phyloP scores from a whole-genome alignment of 2,113 vertebrate species.

The Thalassoma bifasciatum region DNA sequence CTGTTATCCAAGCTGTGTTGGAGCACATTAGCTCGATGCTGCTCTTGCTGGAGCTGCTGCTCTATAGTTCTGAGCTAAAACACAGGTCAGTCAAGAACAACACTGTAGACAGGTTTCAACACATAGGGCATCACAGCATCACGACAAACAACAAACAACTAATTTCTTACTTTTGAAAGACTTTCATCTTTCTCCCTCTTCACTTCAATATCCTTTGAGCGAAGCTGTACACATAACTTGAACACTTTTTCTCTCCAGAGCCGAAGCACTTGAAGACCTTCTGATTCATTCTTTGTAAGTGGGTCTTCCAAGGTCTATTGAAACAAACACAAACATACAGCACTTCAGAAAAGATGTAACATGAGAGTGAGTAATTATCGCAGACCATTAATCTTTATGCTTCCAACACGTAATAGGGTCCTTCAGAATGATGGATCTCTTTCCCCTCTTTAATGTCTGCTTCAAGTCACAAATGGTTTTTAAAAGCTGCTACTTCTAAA shows the following conservation, averaged over 20 bases:
- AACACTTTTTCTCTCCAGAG: conserved; percentile 86
- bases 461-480: no score
- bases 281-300: conserved; percentile 48
- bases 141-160: neutral
- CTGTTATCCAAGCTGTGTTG: conserved; percentile 86
- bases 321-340: neutral
- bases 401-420: neutral
- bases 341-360: neutral
- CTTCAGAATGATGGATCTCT: neutral
- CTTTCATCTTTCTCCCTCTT: conserved; percentile 69
- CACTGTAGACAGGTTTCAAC: conserved; percentile 7
- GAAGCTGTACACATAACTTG: conserved; percentile 81
- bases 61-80: conserved; percentile 68
- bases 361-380: conserved; percentile 1
- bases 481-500: neutral
- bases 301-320: conserved; percentile 63
- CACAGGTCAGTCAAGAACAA: conserved; percentile 5
- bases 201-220: conserved; percentile 78
- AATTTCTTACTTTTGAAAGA: conserved; percentile 67
- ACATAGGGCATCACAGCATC: neutral
- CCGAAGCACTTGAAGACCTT: conserved; percentile 72
- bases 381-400: neutral
- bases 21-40: conserved; percentile 79
- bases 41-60: conserved; percentile 78
- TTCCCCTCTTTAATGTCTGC: neutral